Conservation (phyloP, 2,797 vertebrate genomes). For the Alfaro cultratus region DNA sequence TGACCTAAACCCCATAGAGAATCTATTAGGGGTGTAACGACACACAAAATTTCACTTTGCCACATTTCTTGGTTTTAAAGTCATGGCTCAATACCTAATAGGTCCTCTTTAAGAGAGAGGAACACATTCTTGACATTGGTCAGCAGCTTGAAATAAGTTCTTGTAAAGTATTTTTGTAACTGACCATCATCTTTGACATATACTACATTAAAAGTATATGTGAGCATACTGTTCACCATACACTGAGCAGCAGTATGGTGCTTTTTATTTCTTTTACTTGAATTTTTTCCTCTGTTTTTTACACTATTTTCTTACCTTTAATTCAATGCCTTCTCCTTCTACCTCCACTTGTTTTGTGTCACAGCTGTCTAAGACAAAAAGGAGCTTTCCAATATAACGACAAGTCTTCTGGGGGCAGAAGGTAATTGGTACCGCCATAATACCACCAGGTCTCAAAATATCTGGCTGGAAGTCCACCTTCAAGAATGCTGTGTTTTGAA, state of each 20-base stretch:
- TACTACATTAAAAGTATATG: too few species aligned
- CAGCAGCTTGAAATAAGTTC: too few species aligned
- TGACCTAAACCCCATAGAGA: not conserved
- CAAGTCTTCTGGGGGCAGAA: slow-evolving; percentile 84
- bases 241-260: not conserved
- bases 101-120: not conserved
- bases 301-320: slow-evolving; percentile 81
- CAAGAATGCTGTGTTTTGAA: slow-evolving; percentile 75
- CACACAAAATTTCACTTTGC: not conserved
- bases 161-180: too few species aligned
- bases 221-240: too few species aligned
- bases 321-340: slow-evolving; percentile 84
- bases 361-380: slow-evolving; percentile 85
- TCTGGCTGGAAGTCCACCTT: slow-evolving; percentile 77
- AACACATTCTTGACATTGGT: not conserved
- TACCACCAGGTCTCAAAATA: slow-evolving; percentile 77
- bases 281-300: not conserved
- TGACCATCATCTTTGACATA: too few species aligned
- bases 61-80: not conserved
- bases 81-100: not conserved
- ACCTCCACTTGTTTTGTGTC: slow-evolving; percentile 81
- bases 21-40: not conserved
- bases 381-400: slow-evolving; percentile 82
- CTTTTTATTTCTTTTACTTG: not conserved
- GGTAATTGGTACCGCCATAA: slow-evolving; percentile 78